These are phyloP conservation scores for Clarias macrocephalus DNA, from an alignment of 2,113 vertebrate genomes.

Conservation along the genomic window DNA sequence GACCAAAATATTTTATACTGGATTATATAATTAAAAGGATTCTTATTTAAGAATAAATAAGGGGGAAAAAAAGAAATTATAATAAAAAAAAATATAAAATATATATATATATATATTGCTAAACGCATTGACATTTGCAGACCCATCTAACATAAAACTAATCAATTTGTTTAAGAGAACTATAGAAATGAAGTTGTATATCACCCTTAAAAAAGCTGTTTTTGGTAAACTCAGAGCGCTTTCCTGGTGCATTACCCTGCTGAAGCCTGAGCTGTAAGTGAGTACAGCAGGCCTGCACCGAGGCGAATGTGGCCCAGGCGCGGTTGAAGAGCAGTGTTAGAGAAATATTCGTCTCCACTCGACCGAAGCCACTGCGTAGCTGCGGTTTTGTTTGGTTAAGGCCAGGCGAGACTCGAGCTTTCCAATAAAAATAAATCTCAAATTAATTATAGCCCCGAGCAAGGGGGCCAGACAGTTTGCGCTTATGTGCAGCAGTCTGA, in stretches of 20 bases:
- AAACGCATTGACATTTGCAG: neutral
- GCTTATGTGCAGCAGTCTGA: conserved; percentile 82
- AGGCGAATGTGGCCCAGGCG: conserved; percentile 89
- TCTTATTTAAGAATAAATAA: neutral
- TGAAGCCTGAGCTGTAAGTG: neutral
- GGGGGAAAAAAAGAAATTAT: too few species aligned
- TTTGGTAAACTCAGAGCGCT: neutral
- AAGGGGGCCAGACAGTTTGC: conserved; percentile 90
- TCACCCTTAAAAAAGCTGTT: neutral
- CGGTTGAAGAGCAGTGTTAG: conserved; percentile 80
- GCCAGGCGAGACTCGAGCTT: conserved; percentile 92
- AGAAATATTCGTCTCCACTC: conserved; percentile 88
- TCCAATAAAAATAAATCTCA: conserved; percentile 99
- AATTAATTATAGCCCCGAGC: conserved; percentile 99
- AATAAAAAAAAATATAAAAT: too few species aligned
- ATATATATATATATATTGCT: too few species aligned
- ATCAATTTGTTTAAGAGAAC: neutral
- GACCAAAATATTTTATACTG: neutral
- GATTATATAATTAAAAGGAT: neutral
- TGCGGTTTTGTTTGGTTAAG: conserved; percentile 98
- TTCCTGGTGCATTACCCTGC: neutral
- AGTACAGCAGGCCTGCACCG: conserved; percentile 54
- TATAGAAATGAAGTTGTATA: neutral
- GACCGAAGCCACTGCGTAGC: conserved; percentile 86
- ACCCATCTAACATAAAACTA: neutral